Conservation (phyloP, 2,797 vertebrate genomes). For the Caiman crocodilus region DNA sequence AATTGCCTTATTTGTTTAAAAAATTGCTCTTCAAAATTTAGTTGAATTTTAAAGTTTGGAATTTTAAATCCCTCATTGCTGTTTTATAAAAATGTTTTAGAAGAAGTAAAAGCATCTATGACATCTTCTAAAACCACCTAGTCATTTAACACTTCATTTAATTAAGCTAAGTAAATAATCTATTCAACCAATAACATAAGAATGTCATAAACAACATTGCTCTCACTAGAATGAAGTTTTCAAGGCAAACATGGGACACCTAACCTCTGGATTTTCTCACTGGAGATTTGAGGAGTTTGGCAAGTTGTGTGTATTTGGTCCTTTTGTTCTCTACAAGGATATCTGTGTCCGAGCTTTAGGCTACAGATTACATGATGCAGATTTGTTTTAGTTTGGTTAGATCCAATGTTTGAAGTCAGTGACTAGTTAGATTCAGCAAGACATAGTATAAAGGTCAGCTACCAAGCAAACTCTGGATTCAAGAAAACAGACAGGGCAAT, state of each 20-base stretch:
- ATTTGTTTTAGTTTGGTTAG: background rate
- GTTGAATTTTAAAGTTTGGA: background rate
- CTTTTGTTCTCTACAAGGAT: background rate
- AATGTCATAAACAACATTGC: no score
- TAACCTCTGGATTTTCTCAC: background rate
- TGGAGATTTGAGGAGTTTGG: background rate
- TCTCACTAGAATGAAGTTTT: background rate
- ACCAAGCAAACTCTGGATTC: background rate
- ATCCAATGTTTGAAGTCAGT: background rate
- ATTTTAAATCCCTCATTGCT: background rate
- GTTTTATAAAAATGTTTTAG: background rate
- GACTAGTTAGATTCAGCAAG: accelerated
- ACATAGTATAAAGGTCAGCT: background rate
- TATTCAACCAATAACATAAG: background rate
- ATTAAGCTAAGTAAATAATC: background rate
- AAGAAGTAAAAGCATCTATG: background rate
- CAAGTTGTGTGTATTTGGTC: accelerated
- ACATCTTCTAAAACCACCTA: constrained; percentile 15
- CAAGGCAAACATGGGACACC: background rate
- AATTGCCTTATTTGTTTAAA: background rate
- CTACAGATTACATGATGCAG: no score
- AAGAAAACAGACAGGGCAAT: background rate
- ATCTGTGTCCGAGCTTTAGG: no score
- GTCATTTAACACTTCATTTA: background rate
- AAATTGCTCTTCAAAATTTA: background rate